Evolutionary conservation across 2,113 vertebrate genomes (phyloP), one percentile per base, ranked within the genome.

Genomic region (Junco hyemalis): DNA sequence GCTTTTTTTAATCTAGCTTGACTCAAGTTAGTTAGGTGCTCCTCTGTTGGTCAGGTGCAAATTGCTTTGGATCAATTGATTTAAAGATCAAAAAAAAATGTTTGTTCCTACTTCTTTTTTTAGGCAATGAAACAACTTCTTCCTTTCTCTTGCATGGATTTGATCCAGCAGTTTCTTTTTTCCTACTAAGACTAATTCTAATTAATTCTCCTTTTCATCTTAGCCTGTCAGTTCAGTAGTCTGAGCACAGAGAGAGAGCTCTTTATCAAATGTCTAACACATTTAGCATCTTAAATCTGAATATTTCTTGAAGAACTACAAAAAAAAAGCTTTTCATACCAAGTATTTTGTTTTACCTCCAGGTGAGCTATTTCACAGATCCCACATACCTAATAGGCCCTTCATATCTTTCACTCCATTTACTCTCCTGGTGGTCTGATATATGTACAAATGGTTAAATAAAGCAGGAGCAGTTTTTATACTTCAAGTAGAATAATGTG

Each of bases 41-140:
- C 12, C 11, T 56, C 71, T 50, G 45, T 5, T 77, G 47, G 59
- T 77, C 70, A 91, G 59, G 91, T 82, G 84, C n/a, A 91, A 94
- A 91, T 91, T 85, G 26, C 73, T 94, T 85, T 69, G 54, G 33
- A 79, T 87, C 28, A 31, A 6, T 38, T 77, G 50, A 89, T 94
- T 80, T 63, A n/a, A 82, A 73, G 59, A 95, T 94, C 28, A 95
- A 92, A 95, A 92, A 92, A 95, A 94, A 87, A 24, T 9, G 9
- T 63, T 94, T 85, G 14, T 13, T 84, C 45, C 61, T 86, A 22
- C 19, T 65, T 71, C 26, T 51, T 73, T 40, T 87, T 45, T 86
- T 57, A 51, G 48, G 36, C 45, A 76, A 73, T 28, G 48, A 76
- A 91, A 51, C 21, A 82, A 33, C 66, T 44, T 87, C 14, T 72